These are phyloP conservation scores for Enteromius thamalakanensis DNA, from an alignment of 2,797 vertebrate genomes.

Conservation along the genomic window DNA sequence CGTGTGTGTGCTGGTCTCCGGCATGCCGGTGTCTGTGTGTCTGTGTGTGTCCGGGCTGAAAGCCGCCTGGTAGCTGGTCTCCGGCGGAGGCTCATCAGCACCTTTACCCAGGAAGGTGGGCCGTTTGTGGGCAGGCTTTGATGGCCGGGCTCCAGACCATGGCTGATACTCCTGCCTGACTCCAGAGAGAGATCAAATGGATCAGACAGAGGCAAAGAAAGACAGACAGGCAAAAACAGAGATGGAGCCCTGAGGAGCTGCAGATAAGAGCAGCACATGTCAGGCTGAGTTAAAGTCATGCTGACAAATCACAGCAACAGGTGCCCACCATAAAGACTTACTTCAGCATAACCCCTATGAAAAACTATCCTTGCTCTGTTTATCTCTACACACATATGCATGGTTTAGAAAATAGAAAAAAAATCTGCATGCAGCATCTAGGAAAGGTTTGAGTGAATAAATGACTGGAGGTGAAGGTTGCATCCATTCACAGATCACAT, in stretches of 20 bases:
- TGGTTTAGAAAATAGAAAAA: not conserved
- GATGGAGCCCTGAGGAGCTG: not conserved
- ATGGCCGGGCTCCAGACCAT: slow-evolving; percentile 85
- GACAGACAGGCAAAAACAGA: not conserved
- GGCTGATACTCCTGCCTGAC: slow-evolving; percentile 88
- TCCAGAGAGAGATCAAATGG: slow-evolving; percentile 20
- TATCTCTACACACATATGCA: not conserved
- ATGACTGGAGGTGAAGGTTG: not conserved
- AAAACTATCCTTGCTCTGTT: not conserved
- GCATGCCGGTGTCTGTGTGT: slow-evolving; percentile 56
- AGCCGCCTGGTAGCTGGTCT: slow-evolving; percentile 87
- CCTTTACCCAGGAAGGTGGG: slow-evolving; percentile 78
- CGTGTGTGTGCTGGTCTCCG: slow-evolving; percentile 49
- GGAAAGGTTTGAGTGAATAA: not conserved
- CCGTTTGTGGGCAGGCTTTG: slow-evolving; percentile 80
- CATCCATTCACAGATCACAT: not conserved
- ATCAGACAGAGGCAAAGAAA: slow-evolving; percentile 29
- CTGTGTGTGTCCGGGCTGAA: slow-evolving; percentile 79
- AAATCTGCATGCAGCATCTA: not conserved
- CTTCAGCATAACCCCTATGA: not conserved
- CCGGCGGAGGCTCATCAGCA: slow-evolving; percentile 72
- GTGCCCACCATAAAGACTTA: not conserved
- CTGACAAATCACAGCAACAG: slow-evolving; percentile 3
- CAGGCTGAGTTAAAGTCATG: not conserved
- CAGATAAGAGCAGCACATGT: not conserved